Evolutionary conservation across 1,140 invertebrate genomes (phyloP), one percentile per base, ranked within the genome.

Genomic region (Camponotus pennsylvanicus): DNA sequence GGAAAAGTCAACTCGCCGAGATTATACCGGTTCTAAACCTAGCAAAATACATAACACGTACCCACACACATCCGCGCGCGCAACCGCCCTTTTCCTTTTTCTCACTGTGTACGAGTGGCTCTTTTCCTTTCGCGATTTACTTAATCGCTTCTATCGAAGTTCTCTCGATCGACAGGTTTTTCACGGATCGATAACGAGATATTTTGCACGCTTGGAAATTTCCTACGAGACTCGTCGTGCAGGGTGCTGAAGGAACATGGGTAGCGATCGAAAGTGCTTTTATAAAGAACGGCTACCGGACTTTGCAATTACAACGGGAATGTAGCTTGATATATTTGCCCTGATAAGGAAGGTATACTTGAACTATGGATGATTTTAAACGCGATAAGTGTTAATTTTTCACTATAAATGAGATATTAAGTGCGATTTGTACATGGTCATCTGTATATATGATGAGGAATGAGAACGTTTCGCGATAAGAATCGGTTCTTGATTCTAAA

Each of bases 61-160:
- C 49, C 61, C 13, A 73, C 18, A 13, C 64, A 57, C 11, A 55
- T 37, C 40, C 57, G 71, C 42, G 59, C 42, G 40, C 55, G 15
- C 32, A 59, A 32, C 21, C 37, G 76, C 63, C 77, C 69, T 87
- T 89, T 86, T 71, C 78, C 18, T 82, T 49, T 89, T 89, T 89
- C 75, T 63, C 63, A 15, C 32, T 61, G n/a, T 55, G n/a, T 37
- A 69, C 13, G 49, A 7, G 57, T 45, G n/a, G 40, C 66, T 86
- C 55, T 71, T 86, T 86, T 84, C 85, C 75, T 86, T 86, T 86
- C 80, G 64, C 70, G 64, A 45, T 86, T 85, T 66, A 52, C 15
- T 15, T 52, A 76, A 73, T 83, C 79, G 69, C 37, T 82, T 61
- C 40, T 59, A 73, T 42, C 64, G 37, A 15, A 32, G 79, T 79